Base-by-base conservation (phyloP, 2,888 invertebrate genomes). In the Cheilosia urbana region DNA sequence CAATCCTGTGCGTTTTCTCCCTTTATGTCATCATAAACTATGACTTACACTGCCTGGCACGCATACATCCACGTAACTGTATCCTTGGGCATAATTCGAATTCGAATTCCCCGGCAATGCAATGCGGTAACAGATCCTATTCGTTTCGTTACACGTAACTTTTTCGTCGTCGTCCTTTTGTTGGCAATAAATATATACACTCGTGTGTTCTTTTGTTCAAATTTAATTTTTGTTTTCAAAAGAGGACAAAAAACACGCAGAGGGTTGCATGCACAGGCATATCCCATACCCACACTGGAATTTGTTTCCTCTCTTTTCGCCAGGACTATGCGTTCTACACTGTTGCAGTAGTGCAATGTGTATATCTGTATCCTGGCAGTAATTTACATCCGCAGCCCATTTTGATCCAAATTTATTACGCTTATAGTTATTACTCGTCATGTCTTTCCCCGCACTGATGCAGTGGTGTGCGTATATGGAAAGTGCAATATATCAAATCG, bases 71-170 rank as follows among this genome's bases (percentile, higher is more conserved):
- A 34, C 17, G 15, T 5, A 19, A 6, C n/a, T 21, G 63, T 17
- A 27, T 45, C n/a, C 21, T 27, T 66, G 66, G 30, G 45, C 34
- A 42, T 53, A 55, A 2, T 34, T 34, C 34, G 27, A 27, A 27
- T 27, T 27, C 27, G 13, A 37, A 53, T 53, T 60, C 60, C 42
- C 21, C 17, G 63, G 51, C 55, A 63, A 57, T 55, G 51, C 55
- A 63, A 57, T 55, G 51, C 9, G 69, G 77, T 78, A 53, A 78
- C 55, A 69, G 77, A 78, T 78, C 69, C 77, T 69, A 78, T 78
- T 78, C 62, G 77, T 57, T 78, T 78, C 69, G 77, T 49, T 78
- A 78, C 77, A 78, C 77, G 69, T 78, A 78, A 78, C 77, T 77
- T 62, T 63, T 75, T 60, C 77, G 37, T 45, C 77, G 37, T 42